Conservation (phyloP, 2,888 invertebrate genomes). For the Leptopilina myrica region DNA sequence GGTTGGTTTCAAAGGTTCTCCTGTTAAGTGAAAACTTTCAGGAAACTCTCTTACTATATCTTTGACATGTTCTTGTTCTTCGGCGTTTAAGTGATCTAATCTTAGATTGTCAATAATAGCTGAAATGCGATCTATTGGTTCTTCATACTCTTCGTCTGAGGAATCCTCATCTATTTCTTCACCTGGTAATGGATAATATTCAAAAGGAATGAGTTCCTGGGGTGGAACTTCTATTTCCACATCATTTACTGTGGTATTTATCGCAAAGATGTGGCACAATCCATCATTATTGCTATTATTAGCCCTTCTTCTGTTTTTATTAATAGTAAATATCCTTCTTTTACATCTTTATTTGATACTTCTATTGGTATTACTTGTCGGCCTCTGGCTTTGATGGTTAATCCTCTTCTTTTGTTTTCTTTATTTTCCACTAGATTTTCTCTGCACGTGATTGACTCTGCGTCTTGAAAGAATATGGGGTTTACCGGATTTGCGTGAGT, state of each 20-base stretch:
- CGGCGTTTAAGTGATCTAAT: background rate
- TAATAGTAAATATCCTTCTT: background rate
- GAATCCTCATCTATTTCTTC: background rate
- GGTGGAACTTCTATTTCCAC: background rate
- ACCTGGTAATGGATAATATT: background rate
- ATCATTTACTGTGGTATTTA: background rate
- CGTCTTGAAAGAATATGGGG: too few species aligned
- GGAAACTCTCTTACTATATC: background rate
- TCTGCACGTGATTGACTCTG: background rate
- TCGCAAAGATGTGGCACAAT: background rate
- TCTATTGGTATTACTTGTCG: background rate
- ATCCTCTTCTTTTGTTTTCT: too few species aligned
- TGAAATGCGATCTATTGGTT: background rate
- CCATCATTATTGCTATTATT: background rate
- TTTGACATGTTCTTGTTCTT: background rate
- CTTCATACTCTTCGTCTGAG: background rate
- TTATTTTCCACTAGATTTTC: too few species aligned
- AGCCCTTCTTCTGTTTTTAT: background rate
- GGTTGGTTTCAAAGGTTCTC: slow-evolving; percentile 39
- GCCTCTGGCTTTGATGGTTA: background rate
- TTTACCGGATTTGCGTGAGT: too few species aligned
- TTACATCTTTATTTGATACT: background rate
- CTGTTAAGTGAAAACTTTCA: slow-evolving; percentile 42
- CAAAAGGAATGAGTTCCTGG: background rate
- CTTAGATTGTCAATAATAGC: background rate